phyloP scores from a whole-genome alignment of 1,140 invertebrate species.

The Leptinotarsa undecemlineata region DNA sequence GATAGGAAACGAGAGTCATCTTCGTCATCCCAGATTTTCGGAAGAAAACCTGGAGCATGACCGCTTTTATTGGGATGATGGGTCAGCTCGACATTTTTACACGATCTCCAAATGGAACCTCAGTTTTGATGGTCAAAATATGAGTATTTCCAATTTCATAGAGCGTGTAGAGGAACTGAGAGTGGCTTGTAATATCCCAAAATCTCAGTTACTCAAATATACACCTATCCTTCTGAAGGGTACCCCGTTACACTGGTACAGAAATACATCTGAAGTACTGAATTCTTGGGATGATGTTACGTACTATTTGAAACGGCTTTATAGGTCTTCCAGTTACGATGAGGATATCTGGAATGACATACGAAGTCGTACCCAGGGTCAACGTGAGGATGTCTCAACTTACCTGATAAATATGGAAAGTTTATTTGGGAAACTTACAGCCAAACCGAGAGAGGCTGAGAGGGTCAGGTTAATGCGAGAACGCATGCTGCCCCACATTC shows the following conservation, averaged over 20 bases:
- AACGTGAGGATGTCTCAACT: background rate
- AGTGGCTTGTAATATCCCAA: background rate
- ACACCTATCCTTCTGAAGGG: background rate
- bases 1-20: background rate
- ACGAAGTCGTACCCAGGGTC: background rate
- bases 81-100: background rate
- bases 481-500: background rate
- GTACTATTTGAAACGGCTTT: background rate
- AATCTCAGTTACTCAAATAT: background rate
- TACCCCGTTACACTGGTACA: background rate
- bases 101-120: background rate
- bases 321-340: background rate
- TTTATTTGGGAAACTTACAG: background rate
- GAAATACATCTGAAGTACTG: background rate
- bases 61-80: background rate
- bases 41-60: background rate
- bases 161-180: constrained; percentile 1
- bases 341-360: background rate
- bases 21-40: background rate
- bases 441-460: background rate
- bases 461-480: background rate
- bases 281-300: background rate
- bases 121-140: constrained; percentile 1
- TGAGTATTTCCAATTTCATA: background rate
- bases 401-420: background rate